Evolutionary conservation across 2,888 invertebrate species (phyloP).

Genomic region (Clusia tigrina): DNA sequence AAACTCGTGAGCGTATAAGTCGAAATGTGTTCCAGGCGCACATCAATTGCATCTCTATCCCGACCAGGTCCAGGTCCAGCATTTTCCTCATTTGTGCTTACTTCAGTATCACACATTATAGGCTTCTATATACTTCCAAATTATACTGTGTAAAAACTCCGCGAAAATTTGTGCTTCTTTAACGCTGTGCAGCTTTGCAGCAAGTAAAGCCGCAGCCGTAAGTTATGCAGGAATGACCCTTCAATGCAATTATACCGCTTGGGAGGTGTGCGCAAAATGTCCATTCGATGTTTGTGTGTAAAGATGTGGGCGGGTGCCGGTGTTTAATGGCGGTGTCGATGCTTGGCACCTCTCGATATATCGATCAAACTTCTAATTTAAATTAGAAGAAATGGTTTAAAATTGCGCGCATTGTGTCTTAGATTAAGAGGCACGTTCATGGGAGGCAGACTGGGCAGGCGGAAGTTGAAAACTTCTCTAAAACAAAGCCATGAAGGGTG

Average conservation of each 20-base stretch:
- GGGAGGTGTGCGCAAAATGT: background rate
- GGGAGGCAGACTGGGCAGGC: conserved; percentile 43
- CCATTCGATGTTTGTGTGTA: background rate
- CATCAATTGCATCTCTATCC: conserved; percentile 66
- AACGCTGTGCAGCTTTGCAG: background rate
- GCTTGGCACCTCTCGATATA: conserved; percentile 45
- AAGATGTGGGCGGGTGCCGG: conserved; percentile 24
- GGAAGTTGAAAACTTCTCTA: conserved; percentile 38
- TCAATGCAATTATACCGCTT: conserved; percentile 40
- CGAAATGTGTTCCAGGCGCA: conserved; percentile 80
- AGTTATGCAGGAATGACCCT: conserved; percentile 38
- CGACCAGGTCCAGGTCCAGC: conserved; percentile 20
- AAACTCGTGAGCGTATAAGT: conserved; percentile 77
- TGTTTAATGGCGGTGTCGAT: conserved; percentile 19
- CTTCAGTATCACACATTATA: conserved; percentile 39
- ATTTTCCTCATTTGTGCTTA: conserved; percentile 47
- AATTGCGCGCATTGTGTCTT: conserved; percentile 41
- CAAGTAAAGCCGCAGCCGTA: conserved; percentile 40
- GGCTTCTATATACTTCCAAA: background rate
- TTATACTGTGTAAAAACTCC: background rate
- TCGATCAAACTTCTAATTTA: conserved; percentile 63
- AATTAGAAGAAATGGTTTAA: conserved; percentile 48
- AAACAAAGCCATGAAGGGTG: conserved; percentile 36
- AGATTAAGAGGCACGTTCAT: no score
- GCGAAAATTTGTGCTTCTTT: background rate